Conservation (phyloP, 2,888 invertebrate species). For the Pristionchus maxplancki region DNA sequence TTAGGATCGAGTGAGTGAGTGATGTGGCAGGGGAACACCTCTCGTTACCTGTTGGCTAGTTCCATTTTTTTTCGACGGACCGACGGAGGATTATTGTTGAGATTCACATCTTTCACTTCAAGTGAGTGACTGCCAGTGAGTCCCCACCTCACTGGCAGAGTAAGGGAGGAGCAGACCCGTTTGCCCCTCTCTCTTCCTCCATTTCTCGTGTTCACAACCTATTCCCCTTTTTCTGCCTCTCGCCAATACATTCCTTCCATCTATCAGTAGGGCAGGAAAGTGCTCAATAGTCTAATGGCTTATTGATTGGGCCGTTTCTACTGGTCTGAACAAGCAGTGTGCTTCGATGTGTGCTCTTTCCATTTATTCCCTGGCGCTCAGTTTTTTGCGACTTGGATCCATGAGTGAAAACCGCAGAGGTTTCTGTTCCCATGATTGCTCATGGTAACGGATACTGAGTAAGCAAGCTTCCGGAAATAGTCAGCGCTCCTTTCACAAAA, state of each 20-base stretch:
- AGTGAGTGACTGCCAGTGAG: background rate
- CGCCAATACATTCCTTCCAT: background rate
- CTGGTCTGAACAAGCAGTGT: background rate
- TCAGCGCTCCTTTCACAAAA: too few species aligned
- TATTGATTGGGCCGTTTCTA: background rate
- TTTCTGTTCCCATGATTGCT: too few species aligned
- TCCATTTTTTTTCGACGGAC: too few species aligned
- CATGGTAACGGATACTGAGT: too few species aligned
- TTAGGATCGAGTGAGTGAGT: conserved; percentile 24
- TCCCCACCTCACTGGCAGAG: background rate
- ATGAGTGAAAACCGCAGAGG: too few species aligned
- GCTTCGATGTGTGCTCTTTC: background rate
- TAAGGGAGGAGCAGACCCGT: conserved; percentile 8
- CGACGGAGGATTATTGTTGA: too few species aligned
- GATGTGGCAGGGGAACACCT: background rate
- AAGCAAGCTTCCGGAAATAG: too few species aligned
- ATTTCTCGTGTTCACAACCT: conserved; percentile 18
- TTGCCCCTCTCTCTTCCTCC: conserved; percentile 15
- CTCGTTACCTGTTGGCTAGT: background rate
- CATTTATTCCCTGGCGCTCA: too few species aligned
- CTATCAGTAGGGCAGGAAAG: too few species aligned
- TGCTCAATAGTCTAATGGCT: background rate
- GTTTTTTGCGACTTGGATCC: too few species aligned
- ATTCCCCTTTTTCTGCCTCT: conserved; percentile 20
- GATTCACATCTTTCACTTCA: too few species aligned